These are phyloP conservation scores for Scelioninae gen. 1 DNA, from an alignment of 2,888 invertebrate genomes.

Conservation along the genomic window DNA sequence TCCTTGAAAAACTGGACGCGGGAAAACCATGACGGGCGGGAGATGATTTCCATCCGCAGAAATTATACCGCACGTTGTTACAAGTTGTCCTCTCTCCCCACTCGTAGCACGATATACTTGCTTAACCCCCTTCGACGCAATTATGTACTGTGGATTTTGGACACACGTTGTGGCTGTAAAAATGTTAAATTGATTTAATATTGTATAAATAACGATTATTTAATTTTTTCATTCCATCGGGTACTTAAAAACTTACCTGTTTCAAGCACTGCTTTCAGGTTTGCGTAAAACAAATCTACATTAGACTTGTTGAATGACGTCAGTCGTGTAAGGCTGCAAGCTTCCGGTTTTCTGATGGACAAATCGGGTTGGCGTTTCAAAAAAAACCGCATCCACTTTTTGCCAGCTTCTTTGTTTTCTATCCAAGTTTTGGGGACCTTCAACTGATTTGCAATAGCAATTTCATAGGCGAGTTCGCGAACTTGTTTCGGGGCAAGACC, in stretches of 20 bases:
- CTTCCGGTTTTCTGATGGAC: conserved; percentile 48
- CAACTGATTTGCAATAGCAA: conserved; percentile 19
- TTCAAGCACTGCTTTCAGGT: conserved; percentile 54
- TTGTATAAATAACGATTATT: conserved; percentile 11
- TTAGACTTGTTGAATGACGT: conserved; percentile 53
- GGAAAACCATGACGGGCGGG: conserved; percentile 78
- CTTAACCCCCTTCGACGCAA: conserved; percentile 80
- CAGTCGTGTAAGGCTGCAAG: conserved; percentile 44
- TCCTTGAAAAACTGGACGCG: conserved; percentile 65
- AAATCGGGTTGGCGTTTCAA: conserved; percentile 41
- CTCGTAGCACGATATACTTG: conserved; percentile 81
- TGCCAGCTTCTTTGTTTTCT: conserved; percentile 33
- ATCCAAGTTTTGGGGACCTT: conserved; percentile 29
- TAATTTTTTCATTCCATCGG: conserved; percentile 59
- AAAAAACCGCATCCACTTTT: conserved; percentile 44
- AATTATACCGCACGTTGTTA: conserved; percentile 78
- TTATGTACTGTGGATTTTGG: conserved; percentile 78
- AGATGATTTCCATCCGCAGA: conserved; percentile 79
- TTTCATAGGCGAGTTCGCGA: conserved; percentile 34
- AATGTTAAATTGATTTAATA: conserved; percentile 18
- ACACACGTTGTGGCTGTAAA: conserved; percentile 76
- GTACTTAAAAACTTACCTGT: conserved; percentile 66
- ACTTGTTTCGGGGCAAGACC: conserved; percentile 30
- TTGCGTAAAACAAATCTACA: conserved; percentile 44
- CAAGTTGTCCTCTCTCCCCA: conserved; percentile 80